These are phyloP conservation scores for Saccopteryx leptura DNA, from an alignment of 2,113 vertebrate genomes.

Conservation along the genomic window DNA sequence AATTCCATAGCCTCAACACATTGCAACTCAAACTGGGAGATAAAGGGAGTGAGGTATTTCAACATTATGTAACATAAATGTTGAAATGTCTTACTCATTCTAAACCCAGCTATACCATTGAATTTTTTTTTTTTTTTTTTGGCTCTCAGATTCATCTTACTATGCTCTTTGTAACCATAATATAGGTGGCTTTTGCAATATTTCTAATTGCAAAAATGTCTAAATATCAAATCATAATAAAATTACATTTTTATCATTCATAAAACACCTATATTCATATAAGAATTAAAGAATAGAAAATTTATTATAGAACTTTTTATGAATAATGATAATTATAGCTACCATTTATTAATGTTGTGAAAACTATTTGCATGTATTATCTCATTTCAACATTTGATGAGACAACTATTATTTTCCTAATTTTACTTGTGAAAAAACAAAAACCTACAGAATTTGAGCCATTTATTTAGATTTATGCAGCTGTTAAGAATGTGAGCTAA, in stretches of 20 bases:
- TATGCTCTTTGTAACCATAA: background rate
- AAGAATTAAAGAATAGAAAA: constrained; percentile 43
- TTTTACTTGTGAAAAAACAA: background rate
- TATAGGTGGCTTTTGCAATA: background rate
- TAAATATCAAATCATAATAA: constrained; percentile 18
- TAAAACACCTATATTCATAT: background rate
- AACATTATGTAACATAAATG: background rate
- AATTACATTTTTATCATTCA: background rate
- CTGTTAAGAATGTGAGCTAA: background rate
- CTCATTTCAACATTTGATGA: background rate
- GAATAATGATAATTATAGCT: background rate
- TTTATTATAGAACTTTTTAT: background rate
- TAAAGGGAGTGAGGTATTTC: background rate
- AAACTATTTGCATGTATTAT: background rate
- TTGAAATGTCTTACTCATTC: constrained; percentile 1
- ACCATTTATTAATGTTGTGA: background rate
- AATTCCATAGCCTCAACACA: background rate
- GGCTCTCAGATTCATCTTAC: background rate
- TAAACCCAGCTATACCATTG: background rate
- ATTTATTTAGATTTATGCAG: background rate
- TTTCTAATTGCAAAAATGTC: background rate
- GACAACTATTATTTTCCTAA: background rate
- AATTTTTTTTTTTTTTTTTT: background rate
- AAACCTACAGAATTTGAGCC: background rate
- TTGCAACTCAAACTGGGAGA: constrained; percentile 29